A percentile compares a stretch with the other conserved stretches of the same genome.
These are phyloP conservation scores for Heliconius congener DNA, from an alignment of 1,140 invertebrate species.

Conservation along the genomic window DNA sequence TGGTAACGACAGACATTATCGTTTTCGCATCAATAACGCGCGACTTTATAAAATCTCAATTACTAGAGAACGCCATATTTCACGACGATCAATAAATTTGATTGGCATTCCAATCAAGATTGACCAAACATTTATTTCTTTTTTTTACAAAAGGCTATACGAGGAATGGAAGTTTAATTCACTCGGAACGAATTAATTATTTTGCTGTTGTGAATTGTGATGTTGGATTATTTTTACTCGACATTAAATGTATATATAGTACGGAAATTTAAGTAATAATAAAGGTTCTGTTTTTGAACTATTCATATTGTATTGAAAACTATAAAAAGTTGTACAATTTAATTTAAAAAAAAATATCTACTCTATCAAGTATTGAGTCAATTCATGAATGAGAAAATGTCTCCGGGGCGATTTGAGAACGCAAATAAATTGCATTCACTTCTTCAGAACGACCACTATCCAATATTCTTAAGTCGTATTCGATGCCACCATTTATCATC, in stretches of 20 bases:
- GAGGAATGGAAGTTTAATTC: constrained; percentile 11
- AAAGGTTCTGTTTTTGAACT: background rate
- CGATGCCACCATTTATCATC: constrained; percentile 24
- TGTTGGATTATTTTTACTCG: background rate
- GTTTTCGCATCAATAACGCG: constrained; percentile 33
- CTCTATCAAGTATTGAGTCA: constrained; percentile 14
- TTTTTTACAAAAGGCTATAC: constrained; percentile 8
- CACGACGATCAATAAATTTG: constrained; percentile 25
- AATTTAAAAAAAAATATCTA: background rate
- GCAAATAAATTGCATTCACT: constrained; percentile 27
- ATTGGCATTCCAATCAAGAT: constrained; percentile 28
- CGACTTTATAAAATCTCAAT: constrained; percentile 30
- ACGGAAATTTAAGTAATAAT: no score
- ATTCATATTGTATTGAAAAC: background rate
- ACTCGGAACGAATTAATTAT: constrained; percentile 20
- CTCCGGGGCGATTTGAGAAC: constrained; percentile 14
- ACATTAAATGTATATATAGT: background rate
- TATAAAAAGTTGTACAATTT: background rate
- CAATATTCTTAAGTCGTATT: constrained; percentile 33
- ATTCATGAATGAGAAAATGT: constrained; percentile 16
- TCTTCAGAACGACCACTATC: constrained; percentile 24
- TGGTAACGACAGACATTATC: constrained; percentile 39
- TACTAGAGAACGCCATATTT: constrained; percentile 24
- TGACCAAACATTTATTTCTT: constrained; percentile 28
- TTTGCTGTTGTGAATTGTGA: background rate